Percentiles rank a stretch among this genome's conserved stretches.
These are phyloP conservation scores for Rhynchonycteris naso DNA, from an alignment of 2,797 vertebrate genomes.

Conservation along the genomic window DNA sequence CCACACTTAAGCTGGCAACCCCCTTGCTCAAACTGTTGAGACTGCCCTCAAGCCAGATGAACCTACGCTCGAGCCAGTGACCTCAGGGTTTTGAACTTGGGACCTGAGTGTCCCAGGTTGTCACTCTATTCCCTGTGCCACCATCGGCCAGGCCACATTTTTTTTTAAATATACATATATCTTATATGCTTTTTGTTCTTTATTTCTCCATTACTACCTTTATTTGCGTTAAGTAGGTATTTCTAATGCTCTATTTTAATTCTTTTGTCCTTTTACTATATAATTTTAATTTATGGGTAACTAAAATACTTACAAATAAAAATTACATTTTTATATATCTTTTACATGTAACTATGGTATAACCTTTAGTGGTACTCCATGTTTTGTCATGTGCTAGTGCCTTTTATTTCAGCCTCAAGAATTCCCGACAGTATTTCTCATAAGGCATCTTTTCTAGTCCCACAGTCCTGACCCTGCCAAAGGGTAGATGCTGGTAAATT, in stretches of 20 bases:
- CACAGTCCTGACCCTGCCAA: background rate
- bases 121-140: too few species aligned
- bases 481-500: background rate
- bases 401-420: slow-evolving; percentile 24
- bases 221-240: background rate
- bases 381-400: background rate
- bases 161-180: background rate
- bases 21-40: too few species aligned
- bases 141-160: too few species aligned
- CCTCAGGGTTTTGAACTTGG: too few species aligned
- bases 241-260: background rate
- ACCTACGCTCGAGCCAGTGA: too few species aligned
- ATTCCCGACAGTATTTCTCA: background rate
- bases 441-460: background rate
- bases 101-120: too few species aligned
- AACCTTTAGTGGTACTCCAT: background rate
- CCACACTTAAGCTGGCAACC: too few species aligned
- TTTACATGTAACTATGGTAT: background rate
- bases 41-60: too few species aligned
- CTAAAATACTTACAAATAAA: background rate
- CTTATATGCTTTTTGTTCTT: background rate
- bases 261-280: background rate
- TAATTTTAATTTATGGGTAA: slow-evolving; percentile 22
- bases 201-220: background rate
- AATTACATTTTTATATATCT: background rate